Evolutionary conservation across 2,888 invertebrate genomes (phyloP).

Genomic region (Drosophila koepferae): DNA sequence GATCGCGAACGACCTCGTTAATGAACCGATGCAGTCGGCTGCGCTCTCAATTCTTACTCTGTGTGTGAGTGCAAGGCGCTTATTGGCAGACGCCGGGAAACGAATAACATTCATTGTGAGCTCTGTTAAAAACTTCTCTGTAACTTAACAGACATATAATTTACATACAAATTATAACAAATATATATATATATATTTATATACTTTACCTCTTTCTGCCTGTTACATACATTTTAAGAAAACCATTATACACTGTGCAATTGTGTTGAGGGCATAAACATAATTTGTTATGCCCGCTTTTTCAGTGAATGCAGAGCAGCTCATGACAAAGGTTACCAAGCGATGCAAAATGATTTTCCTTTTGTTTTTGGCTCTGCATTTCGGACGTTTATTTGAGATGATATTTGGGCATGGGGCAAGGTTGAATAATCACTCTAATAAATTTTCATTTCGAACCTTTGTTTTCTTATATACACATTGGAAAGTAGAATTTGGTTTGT

Average conservation of each 20-base stretch:
- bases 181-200: no score
- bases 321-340: constrained; percentile 6
- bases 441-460: neutral
- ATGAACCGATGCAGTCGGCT: no score
- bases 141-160: no score
- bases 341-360: neutral
- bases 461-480: neutral
- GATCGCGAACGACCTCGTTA: no score
- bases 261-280: neutral
- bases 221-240: no score
- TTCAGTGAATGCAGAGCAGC: neutral
- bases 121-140: no score
- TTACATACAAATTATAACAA: no score
- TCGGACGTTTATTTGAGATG: neutral
- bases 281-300: neutral
- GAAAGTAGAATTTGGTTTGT: neutral
- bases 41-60: no score
- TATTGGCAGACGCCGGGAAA: no score
- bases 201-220: no score
- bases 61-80: no score
- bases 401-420: neutral
- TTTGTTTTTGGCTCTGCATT: neutral
- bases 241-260: neutral
- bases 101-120: no score
- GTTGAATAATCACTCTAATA: constrained; percentile 8